Conservation (phyloP, 2,113 vertebrate species). For the Burhinus bistriatus region DNA sequence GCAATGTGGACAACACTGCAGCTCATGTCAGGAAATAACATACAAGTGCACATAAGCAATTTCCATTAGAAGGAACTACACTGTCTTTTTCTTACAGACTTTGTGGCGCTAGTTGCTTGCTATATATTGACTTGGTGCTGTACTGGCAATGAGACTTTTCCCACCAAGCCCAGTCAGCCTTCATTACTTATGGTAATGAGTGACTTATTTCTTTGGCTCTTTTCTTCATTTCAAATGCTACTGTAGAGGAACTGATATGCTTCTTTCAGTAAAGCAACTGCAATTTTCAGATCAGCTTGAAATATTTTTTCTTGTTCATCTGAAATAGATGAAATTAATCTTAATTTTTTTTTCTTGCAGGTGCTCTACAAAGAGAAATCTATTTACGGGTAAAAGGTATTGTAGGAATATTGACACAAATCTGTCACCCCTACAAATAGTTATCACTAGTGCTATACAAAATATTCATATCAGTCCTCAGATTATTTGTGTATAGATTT, state of each 20-base stretch:
- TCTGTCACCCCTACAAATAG: neutral
- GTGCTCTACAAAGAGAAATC: neutral
- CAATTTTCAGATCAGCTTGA: neutral
- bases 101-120: neutral
- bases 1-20: fast-evolving
- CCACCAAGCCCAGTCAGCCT: neutral
- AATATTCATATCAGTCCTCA: neutral
- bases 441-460: neutral
- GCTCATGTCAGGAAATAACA: neutral
- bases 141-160: neutral
- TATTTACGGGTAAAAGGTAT: neutral
- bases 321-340: neutral
- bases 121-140: neutral
- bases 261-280: neutral
- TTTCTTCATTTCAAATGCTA: neutral
- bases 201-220: neutral
- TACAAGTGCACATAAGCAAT: neutral
- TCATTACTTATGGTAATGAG: conserved; percentile 11
- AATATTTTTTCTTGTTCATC: neutral
- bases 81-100: neutral
- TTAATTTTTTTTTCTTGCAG: neutral
- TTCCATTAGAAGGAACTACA: neutral
- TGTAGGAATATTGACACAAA: neutral
- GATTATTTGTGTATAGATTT: neutral
- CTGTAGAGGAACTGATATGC: neutral